Base-by-base conservation (phyloP, 2,797 vertebrate species). In the Agapornis canus region DNA sequence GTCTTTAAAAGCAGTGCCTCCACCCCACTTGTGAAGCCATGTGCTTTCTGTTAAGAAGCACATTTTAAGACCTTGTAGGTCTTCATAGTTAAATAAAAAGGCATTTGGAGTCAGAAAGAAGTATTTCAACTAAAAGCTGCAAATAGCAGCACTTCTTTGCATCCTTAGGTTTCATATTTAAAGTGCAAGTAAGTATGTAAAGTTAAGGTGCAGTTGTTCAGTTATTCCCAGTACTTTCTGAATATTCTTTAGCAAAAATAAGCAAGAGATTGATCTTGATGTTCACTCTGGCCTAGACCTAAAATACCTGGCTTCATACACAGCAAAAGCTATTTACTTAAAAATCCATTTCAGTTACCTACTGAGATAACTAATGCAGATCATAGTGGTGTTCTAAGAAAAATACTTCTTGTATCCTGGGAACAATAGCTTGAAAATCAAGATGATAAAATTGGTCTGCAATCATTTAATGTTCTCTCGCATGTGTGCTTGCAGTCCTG, bases 361-460 rank as follows among this genome's bases (percentile, higher is more conserved):
- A 4, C 63, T 73, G 80, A 56, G 59, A 66, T 90, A 89, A 93
- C 27, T 79, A 79, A 88, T 63, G 43, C 2, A 3, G 45, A 75
- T 90, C 48, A 45, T 54, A 63, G 52, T 31, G 35, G 17, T 48
- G 16, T 70, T 92, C 57, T 57, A 90, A 57, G 54, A 79, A 68
- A 66, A 91, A 40, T 43, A 48, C 20, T 75, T 25, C 20, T 66
- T 86, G n/a, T 40, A n/a, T 94, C 66, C 64, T 80, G 64, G 83
- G 73, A 89, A 84, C 22, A 95, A 63, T 43, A 90, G 87, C 2
- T 29, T 65, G 87, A 92, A 95, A 93, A 86, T 89, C 35, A 82
- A 92, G 61, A 26, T 77, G 17, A 48, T 83, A 90, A 71, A 77
- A 88, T 91, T 27, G 61, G 7, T 47, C 73, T 86, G 37, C 47